A percentile compares a stretch with the other conserved stretches of the same genome.
Conservation (phyloP, 2,888 invertebrate species). For the Acleris sparsana region DNA sequence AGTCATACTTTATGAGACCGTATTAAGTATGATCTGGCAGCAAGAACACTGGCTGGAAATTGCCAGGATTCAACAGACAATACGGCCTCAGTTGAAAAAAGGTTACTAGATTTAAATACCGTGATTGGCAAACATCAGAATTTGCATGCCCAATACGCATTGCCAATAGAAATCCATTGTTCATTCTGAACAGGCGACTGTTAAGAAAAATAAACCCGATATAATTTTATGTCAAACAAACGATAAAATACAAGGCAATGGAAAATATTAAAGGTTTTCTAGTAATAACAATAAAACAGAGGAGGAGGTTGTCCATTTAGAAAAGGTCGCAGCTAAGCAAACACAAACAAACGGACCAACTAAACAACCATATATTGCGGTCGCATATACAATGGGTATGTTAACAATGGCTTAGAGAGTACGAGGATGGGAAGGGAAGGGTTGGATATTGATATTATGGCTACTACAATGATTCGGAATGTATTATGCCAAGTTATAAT, state of each 20-base stretch:
- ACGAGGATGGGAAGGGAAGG: conserved; percentile 49
- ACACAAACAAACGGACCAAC: conserved; percentile 52
- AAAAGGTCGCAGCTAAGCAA: conserved; percentile 51
- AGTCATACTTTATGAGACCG: too few species aligned
- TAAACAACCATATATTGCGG: conserved; percentile 54
- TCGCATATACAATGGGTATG: conserved; percentile 53
- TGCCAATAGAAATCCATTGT: not conserved
- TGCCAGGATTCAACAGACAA: too few species aligned
- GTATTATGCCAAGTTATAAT: conserved; percentile 30
- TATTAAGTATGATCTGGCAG: too few species aligned
- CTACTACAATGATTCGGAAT: conserved; percentile 28
- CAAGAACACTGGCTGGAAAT: too few species aligned
- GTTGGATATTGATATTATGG: conserved; percentile 42
- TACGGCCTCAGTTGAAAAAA: too few species aligned
- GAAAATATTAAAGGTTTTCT: conserved; percentile 44
- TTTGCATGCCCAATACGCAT: not conserved
- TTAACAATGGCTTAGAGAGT: conserved; percentile 50
- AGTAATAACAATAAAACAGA: conserved; percentile 35
- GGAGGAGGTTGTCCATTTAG: conserved; percentile 51
- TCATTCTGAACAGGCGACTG: not conserved
- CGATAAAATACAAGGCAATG: conserved; percentile 21
- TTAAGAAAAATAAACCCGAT: conserved; percentile 25
- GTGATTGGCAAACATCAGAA: not conserved
- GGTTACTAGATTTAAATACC: too few species aligned
- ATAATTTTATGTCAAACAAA: conserved; percentile 31